Conservation (phyloP, 2,113 vertebrate species). For the Embiotoca jacksoni region DNA sequence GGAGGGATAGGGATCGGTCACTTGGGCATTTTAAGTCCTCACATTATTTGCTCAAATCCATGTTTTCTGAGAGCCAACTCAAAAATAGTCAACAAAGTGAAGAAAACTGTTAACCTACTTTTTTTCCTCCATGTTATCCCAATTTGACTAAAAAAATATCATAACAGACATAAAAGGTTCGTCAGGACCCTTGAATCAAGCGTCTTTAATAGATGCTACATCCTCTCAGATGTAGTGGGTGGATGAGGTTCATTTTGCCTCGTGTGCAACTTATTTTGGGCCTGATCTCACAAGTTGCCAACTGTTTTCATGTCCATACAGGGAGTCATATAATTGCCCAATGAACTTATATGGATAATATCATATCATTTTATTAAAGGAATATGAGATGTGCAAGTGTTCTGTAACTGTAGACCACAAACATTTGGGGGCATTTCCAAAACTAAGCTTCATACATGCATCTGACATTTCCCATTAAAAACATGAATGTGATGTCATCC, state of each 20-base stretch:
- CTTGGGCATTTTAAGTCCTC: background rate
- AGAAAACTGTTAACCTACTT: background rate
- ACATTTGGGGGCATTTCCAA: constrained; percentile 40
- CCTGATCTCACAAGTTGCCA: constrained; percentile 37
- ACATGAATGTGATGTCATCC: background rate
- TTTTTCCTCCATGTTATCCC: background rate
- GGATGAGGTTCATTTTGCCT: constrained; percentile 38
- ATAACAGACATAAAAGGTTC: background rate
- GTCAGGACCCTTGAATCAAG: background rate
- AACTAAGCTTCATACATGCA: constrained; percentile 1
- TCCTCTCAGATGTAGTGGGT: constrained; percentile 41
- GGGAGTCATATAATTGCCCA: constrained; percentile 13
- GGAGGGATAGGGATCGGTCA: background rate
- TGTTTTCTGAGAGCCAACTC: background rate
- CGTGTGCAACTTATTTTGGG: constrained; percentile 55
- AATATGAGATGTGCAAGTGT: constrained; percentile 40
- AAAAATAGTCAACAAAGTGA: background rate
- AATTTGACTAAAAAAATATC: background rate
- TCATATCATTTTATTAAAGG: constrained; percentile 61
- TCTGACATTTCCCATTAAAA: background rate
- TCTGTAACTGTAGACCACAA: constrained; percentile 52
- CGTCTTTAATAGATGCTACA: constrained; percentile 16
- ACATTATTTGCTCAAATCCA: background rate
- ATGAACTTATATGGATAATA: constrained; percentile 27
- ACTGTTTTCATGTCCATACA: constrained; percentile 50